Conservation (phyloP, 2,888 invertebrate species). For the Netelia melanura region DNA sequence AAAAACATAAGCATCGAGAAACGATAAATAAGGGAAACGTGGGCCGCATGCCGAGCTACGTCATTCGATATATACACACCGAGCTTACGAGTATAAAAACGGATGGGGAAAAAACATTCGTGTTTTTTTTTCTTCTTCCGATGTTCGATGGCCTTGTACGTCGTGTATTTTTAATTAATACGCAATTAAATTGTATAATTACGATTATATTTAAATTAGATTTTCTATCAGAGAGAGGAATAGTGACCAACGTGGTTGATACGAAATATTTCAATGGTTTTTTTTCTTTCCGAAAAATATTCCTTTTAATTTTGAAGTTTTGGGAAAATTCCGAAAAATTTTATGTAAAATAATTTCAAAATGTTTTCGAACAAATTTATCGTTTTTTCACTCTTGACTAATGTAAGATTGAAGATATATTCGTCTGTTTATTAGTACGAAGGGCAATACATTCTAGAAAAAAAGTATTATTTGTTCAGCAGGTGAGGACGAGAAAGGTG, state of each 20-base stretch:
- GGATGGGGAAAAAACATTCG: not conserved
- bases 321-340: too few relatives aligned
- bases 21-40: slow-evolving; percentile 85
- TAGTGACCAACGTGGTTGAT: too few relatives aligned
- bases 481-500: slow-evolving; percentile 35
- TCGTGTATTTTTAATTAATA: not conserved
- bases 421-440: too few relatives aligned
- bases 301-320: too few relatives aligned
- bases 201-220: not conserved
- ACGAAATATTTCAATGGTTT: too few relatives aligned
- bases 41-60: slow-evolving; percentile 81
- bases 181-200: too few relatives aligned
- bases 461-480: slow-evolving; percentile 8
- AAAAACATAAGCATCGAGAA: slow-evolving; percentile 85
- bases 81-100: not conserved
- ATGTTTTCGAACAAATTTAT: too few relatives aligned
- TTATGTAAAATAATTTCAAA: too few relatives aligned
- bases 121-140: not conserved
- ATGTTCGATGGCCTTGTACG: not conserved
- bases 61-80: not conserved
- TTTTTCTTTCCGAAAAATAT: too few relatives aligned
- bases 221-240: too few relatives aligned
- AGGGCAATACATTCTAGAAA: slow-evolving; percentile 15
- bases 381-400: too few relatives aligned
- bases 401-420: too few relatives aligned